Conservation (phyloP, 2,888 invertebrate genomes). For the Epirrhoe alternata region DNA sequence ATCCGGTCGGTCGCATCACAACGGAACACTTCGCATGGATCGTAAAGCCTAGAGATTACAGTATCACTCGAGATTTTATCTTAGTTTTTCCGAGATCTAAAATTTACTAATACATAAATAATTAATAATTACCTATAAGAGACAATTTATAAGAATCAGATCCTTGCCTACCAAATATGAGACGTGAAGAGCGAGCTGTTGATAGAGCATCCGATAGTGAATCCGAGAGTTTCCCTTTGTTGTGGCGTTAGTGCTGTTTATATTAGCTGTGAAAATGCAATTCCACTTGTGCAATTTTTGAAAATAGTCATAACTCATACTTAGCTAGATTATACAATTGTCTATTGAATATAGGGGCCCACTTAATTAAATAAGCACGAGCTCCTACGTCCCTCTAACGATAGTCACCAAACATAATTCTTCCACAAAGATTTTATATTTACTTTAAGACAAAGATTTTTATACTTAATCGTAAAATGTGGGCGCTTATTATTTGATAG, state of each 20-base stretch:
- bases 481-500: slow-evolving; percentile 85
- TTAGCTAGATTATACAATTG: slow-evolving; percentile 82
- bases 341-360: slow-evolving; percentile 84
- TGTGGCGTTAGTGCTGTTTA: slow-evolving; percentile 75
- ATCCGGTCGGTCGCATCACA: slow-evolving; percentile 73
- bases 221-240: slow-evolving; percentile 69
- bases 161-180: slow-evolving; percentile 75
- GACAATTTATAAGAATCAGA: slow-evolving; percentile 73
- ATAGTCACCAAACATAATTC: slow-evolving; percentile 77
- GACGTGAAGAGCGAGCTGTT: slow-evolving; percentile 60
- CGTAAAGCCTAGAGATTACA: slow-evolving; percentile 78
- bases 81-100: slow-evolving; percentile 77
- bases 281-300: slow-evolving; percentile 84
- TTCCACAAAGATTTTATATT: slow-evolving; percentile 83
- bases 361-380: slow-evolving; percentile 71
- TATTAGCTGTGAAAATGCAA: slow-evolving; percentile 83
- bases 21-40: slow-evolving; percentile 64
- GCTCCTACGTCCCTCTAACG: slow-evolving; percentile 70
- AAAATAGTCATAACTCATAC: slow-evolving; percentile 83
- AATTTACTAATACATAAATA: slow-evolving; percentile 77
- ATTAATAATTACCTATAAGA: slow-evolving; percentile 69
- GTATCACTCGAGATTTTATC: slow-evolving; percentile 83
- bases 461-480: slow-evolving; percentile 75
- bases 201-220: slow-evolving; percentile 63
- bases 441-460: slow-evolving; percentile 81